Evolutionary conservation across 2,113 vertebrate genomes (phyloP).

Genomic region (Pangasianodon hypophthalmus): DNA sequence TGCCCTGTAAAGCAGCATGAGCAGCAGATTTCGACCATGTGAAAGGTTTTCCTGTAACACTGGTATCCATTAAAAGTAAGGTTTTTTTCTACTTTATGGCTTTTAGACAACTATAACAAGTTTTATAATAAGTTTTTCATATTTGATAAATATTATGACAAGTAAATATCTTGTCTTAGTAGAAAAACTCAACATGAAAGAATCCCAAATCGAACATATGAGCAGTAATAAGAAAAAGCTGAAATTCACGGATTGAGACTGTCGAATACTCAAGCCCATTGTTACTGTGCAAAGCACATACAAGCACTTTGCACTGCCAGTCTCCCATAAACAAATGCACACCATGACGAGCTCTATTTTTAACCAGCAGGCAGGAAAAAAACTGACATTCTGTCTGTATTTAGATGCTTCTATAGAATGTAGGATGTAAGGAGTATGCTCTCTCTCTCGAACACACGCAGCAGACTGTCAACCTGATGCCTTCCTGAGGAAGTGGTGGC

Average conservation of each 20-base stretch:
- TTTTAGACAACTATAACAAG: background rate
- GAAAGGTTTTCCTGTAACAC: background rate
- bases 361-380: slow-evolving; percentile 21
- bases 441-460: background rate
- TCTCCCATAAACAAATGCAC: background rate
- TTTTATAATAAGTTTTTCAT: background rate
- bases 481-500: slow-evolving; percentile 30
- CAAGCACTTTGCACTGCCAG: background rate
- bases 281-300: background rate
- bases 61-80: background rate
- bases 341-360: slow-evolving; percentile 4
- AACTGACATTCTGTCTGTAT: background rate
- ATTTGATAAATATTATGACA: background rate
- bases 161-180: background rate
- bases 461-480: background rate
- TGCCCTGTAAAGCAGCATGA: background rate
- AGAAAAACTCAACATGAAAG: background rate
- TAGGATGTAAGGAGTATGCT: background rate
- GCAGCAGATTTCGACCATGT: background rate
- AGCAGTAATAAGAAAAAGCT: background rate
- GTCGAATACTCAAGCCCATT: no score
- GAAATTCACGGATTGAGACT: no score
- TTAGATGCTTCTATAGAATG: background rate
- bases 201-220: background rate
- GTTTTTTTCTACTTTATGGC: background rate